These are phyloP conservation scores for Anneissia japonica DNA, from an alignment of 35 echinoderm and acorn worm species.

Conservation along the genomic window DNA sequence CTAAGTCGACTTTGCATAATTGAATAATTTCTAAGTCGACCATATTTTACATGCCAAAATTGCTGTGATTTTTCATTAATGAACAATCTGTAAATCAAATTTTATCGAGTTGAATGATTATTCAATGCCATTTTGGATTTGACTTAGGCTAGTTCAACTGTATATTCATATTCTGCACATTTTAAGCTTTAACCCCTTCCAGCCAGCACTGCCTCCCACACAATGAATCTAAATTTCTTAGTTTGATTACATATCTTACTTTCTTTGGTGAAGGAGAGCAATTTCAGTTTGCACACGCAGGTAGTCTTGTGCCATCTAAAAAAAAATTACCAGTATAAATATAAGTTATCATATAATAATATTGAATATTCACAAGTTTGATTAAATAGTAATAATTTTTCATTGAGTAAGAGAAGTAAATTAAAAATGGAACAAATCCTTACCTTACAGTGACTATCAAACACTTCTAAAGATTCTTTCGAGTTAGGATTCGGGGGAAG, in stretches of 20 bases:
- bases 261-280: constrained; percentile 72
- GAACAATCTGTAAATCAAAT: neutral
- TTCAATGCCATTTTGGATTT: neutral
- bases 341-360: neutral
- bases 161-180: neutral
- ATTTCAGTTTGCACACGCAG: constrained; percentile 73
- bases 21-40: too few species aligned
- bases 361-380: neutral
- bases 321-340: neutral
- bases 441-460: constrained; percentile 68
- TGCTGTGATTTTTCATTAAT: neutral
- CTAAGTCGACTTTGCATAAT: too few species aligned
- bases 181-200: neutral
- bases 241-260: constrained; percentile 46
- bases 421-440: neutral
- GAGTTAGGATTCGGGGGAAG: constrained; percentile 62
- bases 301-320: constrained; percentile 73
- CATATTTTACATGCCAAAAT: too few species aligned
- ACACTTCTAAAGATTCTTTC: constrained; percentile 56
- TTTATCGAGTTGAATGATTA: neutral
- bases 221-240: neutral
- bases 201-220: neutral
- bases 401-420: neutral
- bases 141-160: neutral
- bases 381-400: neutral